phyloP scores from a whole-genome alignment of 2,113 vertebrate genomes.

The Hydrolagus affinis region DNA sequence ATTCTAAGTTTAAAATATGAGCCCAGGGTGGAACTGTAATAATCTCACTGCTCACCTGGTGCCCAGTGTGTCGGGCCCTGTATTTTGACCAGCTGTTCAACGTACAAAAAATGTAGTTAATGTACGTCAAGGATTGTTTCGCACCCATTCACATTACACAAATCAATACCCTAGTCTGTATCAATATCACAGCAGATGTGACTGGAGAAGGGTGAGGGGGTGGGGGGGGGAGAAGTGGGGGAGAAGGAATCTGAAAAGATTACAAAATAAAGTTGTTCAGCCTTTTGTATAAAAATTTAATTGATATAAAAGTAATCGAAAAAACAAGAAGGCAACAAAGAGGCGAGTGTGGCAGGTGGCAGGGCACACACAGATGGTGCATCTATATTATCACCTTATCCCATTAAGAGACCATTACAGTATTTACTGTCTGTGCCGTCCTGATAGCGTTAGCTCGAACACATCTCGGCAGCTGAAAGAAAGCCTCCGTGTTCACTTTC shows the following conservation, averaged over 20 bases:
- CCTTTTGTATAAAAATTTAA: conserved; percentile 24
- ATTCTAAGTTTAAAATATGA: no score
- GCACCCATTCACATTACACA: not conserved
- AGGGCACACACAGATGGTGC: conserved; percentile 22
- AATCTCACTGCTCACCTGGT: not conserved
- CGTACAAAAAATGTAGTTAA: conserved; percentile 1
- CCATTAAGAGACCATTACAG: conserved; percentile 12
- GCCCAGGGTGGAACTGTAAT: no score
- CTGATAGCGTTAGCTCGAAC: conserved; percentile 2
- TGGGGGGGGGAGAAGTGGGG: no score
- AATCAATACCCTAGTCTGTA: not conserved
- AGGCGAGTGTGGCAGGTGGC: not conserved
- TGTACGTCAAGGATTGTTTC: conserved; percentile 7
- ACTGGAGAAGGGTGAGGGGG: not conserved
- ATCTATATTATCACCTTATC: not conserved
- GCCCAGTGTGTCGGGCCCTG: not conserved
- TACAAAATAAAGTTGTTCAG: conserved; percentile 22
- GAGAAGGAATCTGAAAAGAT: not conserved
- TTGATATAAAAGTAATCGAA: conserved; percentile 5
- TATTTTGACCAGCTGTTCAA: not conserved
- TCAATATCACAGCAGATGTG: not conserved
- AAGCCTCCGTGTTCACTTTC: not conserved
- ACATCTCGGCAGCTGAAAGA: not conserved
- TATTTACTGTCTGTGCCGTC: not conserved
- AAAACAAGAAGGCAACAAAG: conserved; percentile 16